Base-by-base conservation (phyloP, 2,113 vertebrate species). In the Rhombomys opimus region DNA sequence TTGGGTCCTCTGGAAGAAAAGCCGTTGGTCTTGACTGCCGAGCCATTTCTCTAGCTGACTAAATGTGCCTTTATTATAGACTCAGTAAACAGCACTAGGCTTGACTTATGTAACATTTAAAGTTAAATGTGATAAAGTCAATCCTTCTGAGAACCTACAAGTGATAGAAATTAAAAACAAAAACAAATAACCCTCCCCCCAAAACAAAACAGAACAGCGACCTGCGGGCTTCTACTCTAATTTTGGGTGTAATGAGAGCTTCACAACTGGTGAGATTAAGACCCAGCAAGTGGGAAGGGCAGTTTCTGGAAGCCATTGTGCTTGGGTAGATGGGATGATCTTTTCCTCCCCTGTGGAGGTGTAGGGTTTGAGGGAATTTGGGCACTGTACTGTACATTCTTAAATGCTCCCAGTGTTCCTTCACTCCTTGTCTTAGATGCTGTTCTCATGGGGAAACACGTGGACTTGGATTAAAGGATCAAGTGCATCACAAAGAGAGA, bases 141-240 rank as follows among this genome's bases (percentile, higher is more conserved):
- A 75, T 63, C 67, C 68, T 54, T 91, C 88, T 78, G 84, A 85
- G 41, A 94, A 78, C 87, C 63, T 93, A 18, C 11, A 87, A 25
- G 38, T 77, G 23, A 46, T 63, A 65, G 61, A 89, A 92, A 94
- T 90, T 63, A 86, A 95, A 91, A n/a, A 75, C 5, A n/a, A 38
- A 17, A 38, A 30, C 25, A 80, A 80, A 38, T 22, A 25, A 52
- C 18, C 27, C 32, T 17, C 27, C 30, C 12, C 65, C 30, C 32
- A 70, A 70, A 59, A 54, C 1, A 50, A 35, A 35, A 54, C 52
- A 80, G 76, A 76, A 67, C 70, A 57, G 27, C 3, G 27, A 68
- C 57, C 32, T 9, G 73, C 88, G 20, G 52, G 35, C 18, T 95
- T 75, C 46, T 65, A 63, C 59, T 75, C 15, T 78, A 70, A 1